phyloP scores from a whole-genome alignment of 2,888 invertebrate species.

The Orchesellides sinensis region DNA sequence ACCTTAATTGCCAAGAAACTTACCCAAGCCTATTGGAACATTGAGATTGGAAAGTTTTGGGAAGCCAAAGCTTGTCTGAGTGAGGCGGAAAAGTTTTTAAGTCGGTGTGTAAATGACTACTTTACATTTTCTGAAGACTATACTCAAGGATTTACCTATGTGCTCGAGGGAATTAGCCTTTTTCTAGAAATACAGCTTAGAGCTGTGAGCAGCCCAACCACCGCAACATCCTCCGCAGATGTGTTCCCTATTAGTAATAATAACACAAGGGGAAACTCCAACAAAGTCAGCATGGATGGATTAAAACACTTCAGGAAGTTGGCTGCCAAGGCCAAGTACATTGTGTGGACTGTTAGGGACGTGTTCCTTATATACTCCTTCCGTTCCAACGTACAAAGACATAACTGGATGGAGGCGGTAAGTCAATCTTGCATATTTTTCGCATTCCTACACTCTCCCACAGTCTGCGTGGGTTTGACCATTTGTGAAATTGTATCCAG shows the following conservation, averaged over 20 bases:
- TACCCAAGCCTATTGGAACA: conserved; percentile 44
- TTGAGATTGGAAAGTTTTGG: conserved; percentile 17
- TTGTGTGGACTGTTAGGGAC: conserved; percentile 45
- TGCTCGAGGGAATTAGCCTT: conserved; percentile 34
- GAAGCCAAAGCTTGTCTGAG: conserved; percentile 12
- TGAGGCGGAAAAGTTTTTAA: conserved; percentile 14
- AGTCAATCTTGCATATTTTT: too few relatives aligned
- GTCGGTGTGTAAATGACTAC: not conserved
- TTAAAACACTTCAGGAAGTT: conserved; percentile 38
- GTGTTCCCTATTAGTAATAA: too few relatives aligned
- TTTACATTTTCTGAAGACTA: conserved; percentile 46
- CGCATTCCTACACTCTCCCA: too few relatives aligned
- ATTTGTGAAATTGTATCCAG: too few relatives aligned
- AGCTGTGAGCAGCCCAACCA: too few relatives aligned
- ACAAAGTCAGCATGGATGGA: conserved; percentile 7
- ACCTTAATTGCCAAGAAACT: conserved; percentile 35
- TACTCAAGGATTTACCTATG: conserved; percentile 41
- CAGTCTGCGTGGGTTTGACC: too few relatives aligned
- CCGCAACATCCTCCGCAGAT: not conserved
- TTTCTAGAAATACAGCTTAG: conserved; percentile 29
- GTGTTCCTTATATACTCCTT: conserved; percentile 43
- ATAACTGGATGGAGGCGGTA: conserved; percentile 54
- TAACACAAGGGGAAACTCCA: not conserved
- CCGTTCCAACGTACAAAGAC: conserved; percentile 31
- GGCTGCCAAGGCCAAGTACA: conserved; percentile 50